A percentile compares a stretch with the other conserved stretches of the same genome.
Conservation (phyloP, 2,797 vertebrate species). For the Chaunax sp. region DNA sequence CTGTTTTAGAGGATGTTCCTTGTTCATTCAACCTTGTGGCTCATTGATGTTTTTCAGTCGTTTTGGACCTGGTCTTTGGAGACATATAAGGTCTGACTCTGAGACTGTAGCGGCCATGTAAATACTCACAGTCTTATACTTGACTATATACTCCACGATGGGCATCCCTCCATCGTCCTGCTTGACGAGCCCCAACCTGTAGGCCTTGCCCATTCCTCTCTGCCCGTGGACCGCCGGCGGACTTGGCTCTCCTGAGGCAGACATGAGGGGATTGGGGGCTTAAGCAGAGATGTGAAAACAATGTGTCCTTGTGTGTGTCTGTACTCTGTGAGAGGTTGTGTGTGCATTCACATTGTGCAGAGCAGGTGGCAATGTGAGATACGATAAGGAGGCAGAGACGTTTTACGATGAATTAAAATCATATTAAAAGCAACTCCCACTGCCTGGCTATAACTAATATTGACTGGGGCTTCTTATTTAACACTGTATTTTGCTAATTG, state of each 20-base stretch:
- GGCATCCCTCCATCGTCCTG: constrained; percentile 99
- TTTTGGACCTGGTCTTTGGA: neutral
- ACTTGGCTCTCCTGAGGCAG: constrained; percentile 91
- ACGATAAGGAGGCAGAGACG: constrained; percentile 50
- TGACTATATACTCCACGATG: constrained; percentile 97
- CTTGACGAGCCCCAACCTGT: constrained; percentile 94
- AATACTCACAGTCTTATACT: constrained; percentile 95
- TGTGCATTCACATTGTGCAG: constrained; percentile 20
- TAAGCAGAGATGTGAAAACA: constrained; percentile 33
- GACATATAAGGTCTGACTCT: no score
- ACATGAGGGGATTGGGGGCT: neutral
- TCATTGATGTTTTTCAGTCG: neutral
- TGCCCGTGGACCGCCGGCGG: constrained; percentile 96
- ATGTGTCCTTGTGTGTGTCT: constrained; percentile 1
- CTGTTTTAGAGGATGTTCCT: neutral
- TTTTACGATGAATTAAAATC: constrained; percentile 56
- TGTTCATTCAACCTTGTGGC: constrained; percentile 8
- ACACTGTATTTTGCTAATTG: constrained; percentile 66
- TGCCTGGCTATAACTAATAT: constrained; percentile 52
- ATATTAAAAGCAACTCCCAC: constrained; percentile 54
- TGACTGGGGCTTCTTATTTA: constrained; percentile 57
- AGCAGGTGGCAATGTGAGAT: constrained; percentile 64
- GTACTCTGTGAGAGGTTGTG: constrained; percentile 9
- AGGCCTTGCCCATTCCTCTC: constrained; percentile 92
- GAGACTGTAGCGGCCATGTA: no score